Base-by-base conservation (phyloP, 2,888 invertebrate genomes). In the Hydropsyche betteni region DNA sequence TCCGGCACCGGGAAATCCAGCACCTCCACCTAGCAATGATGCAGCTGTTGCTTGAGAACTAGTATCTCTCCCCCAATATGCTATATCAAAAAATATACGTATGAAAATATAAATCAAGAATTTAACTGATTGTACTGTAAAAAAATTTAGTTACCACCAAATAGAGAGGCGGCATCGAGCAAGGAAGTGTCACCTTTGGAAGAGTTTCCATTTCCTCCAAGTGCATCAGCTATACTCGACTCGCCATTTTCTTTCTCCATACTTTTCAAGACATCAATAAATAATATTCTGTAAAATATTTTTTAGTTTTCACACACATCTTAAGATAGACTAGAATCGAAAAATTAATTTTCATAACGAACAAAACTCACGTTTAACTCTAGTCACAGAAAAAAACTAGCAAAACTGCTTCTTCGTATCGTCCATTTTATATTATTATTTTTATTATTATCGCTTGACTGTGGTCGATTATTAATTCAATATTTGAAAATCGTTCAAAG, bases 171-270 rank as follows among this genome's bases (percentile, higher is more conserved):
- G 81, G 94, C 93, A 87, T 94, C 94, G 84, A 94, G 90, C 81
- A 94, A 87, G 80, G 92, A 91, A 80, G 91, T 87, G 88, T 92
- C 90, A 83, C 88, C 86, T 38, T 72, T 72, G 86, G 82, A 84
- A 81, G 90, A 83, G 86, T 87, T 84, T 84, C 88, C 86, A 86
- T 88, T 86, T 87, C 88, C 84, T 82, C 85, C 86, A 82, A 86
- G 84, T 85, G 85, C 86, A 86, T 86, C 85, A 85, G 89, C 87
- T 84, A 84, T 82, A 82, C 84, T 81, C 84, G 88, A 86, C 85
- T 91, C 90, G 85, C 92, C 92, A 90, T 92, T 93, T 91, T 92
- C 92, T 89, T 93, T 93, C 88, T 94, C 93, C 93, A 93, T 93
- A 83, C 85, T 86, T 85, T 85, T 82, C 82, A 86, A 86, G 85